Conservation (phyloP, 1,140 invertebrate species). For the Proctacanthus coquilletti region DNA sequence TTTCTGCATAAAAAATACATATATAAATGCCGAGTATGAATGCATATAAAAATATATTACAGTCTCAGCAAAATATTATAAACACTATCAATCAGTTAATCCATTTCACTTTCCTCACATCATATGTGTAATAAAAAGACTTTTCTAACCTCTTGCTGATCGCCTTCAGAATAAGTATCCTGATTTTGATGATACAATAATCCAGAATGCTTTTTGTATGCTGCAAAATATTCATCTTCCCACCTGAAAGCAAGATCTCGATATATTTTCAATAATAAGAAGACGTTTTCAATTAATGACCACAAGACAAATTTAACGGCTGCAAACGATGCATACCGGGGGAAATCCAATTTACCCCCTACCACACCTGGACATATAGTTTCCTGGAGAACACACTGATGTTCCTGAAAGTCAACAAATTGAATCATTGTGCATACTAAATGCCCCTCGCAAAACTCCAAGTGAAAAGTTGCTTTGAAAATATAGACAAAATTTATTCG, state of each 20-base stretch:
- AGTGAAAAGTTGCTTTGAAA: not conserved
- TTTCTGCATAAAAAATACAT: no score
- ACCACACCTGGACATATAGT: constrained; percentile 53
- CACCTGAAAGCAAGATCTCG: constrained; percentile 16
- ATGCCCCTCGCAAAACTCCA: not conserved
- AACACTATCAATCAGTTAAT: no score
- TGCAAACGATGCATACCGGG: constrained; percentile 61
- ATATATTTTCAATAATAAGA: not conserved
- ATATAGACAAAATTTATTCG: no score
- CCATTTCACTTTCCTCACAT: no score
- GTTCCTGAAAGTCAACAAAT: constrained; percentile 33
- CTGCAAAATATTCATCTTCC: constrained; percentile 30
- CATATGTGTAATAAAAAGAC: no score
- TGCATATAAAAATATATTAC: no score
- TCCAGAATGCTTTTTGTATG: constrained; percentile 32
- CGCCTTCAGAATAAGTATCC: no score
- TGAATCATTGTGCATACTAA: no score
- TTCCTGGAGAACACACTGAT: constrained; percentile 59
- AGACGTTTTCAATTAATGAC: constrained; percentile 21
- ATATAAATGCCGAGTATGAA: no score
- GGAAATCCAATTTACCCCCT: constrained; percentile 61
- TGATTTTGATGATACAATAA: constrained; percentile 28
- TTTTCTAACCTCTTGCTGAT: no score
- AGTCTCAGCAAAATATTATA: no score
- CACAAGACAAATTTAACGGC: constrained; percentile 61